phyloP scores from a whole-genome alignment of 2,888 invertebrate species.

The Caenorhabditis sp. region DNA sequence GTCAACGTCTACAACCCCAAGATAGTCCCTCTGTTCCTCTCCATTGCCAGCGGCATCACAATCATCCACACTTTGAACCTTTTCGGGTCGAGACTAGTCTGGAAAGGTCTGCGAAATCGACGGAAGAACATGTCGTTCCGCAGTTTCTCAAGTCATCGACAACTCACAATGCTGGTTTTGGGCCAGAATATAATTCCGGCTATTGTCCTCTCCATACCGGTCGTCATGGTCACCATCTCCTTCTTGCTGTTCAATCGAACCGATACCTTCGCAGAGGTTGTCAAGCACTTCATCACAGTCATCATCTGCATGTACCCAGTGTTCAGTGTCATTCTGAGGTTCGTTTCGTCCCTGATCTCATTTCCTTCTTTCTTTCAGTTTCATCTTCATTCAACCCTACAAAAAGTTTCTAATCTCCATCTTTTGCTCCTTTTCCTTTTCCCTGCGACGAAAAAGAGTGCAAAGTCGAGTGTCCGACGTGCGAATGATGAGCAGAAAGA shows the following conservation, averaged over 20 bases:
- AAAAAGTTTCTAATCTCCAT: conserved; percentile 29
- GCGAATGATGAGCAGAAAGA: conserved; percentile 29
- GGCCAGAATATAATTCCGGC: conserved; percentile 46
- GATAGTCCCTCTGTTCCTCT: conserved; percentile 26
- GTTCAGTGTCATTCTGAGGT: conserved; percentile 36
- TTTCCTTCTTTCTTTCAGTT: conserved; percentile 20
- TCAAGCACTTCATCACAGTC: conserved; percentile 52
- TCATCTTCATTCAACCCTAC: conserved; percentile 44
- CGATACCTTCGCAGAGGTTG: conserved; percentile 32
- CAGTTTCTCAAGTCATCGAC: conserved; percentile 42
- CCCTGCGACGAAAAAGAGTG: neutral
- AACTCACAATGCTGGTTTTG: conserved; percentile 36
- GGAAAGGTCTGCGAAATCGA: conserved; percentile 26
- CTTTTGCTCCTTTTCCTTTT: conserved; percentile 17
- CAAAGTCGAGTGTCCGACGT: conserved; percentile 26
- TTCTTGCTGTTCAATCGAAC: conserved; percentile 32
- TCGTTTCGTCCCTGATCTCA: neutral
- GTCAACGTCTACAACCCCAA: conserved; percentile 38
- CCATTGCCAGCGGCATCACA: conserved; percentile 12
- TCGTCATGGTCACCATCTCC: conserved; percentile 25
- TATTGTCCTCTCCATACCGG: conserved; percentile 22
- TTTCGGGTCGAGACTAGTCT: conserved; percentile 27
- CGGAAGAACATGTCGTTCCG: conserved; percentile 44
- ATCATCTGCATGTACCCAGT: conserved; percentile 34
- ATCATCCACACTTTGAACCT: conserved; percentile 27